Base-by-base conservation (phyloP, 2,113 vertebrate species). In the Perognathus longimembris region DNA sequence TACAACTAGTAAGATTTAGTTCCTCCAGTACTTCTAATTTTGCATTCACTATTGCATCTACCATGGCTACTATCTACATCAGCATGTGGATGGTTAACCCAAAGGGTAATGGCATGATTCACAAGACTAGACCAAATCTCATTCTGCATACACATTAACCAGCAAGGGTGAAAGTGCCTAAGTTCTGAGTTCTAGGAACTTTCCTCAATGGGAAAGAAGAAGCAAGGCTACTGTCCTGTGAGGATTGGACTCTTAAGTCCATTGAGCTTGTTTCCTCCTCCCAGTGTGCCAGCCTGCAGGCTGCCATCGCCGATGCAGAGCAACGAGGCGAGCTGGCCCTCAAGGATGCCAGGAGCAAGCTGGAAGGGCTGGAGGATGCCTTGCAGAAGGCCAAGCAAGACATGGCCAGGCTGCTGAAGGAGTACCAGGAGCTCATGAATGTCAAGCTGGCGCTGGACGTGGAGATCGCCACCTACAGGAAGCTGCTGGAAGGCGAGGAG, bases 401-500 rank as follows among this genome's bases (percentile, higher is more conserved):
- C 90, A 94, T 98, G 96, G 97, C 97, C 2, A 92, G 90, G 26
- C 97, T 98, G 89, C 92, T 89, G 74, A 85, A n/a, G 61, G 82
- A 98, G 1, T 97, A 97, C 94, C 97, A 97, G 79, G 96, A 98
- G 3, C 95, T 98, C 40, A 69, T 92, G 96, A 96, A 98, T 0
- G 85, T 98, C 92, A 98, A 97, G 84, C 54, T 98, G 64, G 66
- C 94, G 36, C 94, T 98, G 79, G 98, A 98, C 0, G 66, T 97
- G 1, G 97, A 98, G 77, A 98, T 97, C 0, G 42, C 94, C 36
- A 97, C 97, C 70, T 99, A 82, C 63, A 32, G 97, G 92, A 99
- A 98, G 92, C 97, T 99, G 67, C 97, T 99, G 98, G 99, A 99
- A 40, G 98, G 98, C 85, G 98, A 99, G 94, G 98, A 99, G 96